Base-by-base conservation (phyloP, 2,888 invertebrate species). In the Himalopsyche anomala region DNA sequence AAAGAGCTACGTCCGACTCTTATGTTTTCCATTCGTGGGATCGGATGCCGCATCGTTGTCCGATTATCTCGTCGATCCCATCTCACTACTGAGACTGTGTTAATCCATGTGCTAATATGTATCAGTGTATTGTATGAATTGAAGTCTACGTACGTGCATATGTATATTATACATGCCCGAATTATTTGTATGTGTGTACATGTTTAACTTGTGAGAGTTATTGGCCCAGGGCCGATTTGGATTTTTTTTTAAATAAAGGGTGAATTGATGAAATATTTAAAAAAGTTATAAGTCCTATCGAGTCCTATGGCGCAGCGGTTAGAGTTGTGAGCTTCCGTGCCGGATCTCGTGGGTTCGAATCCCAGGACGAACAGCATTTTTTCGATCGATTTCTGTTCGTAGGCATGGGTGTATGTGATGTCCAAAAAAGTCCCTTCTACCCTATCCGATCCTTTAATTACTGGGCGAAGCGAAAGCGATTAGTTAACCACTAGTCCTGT, bases 31-130 rank as follows among this genome's bases (percentile, higher is more conserved):
- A 51, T 79, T 82, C 85, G 85, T 85, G 85, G 85, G 85, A 85
- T 85, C 79, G 79, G 79, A 85, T 85, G 79, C 82, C 85, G 51
- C 56, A 82, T 19, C 54, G 19, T 36, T 54, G 74, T 28, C 40
- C 80, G 82, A 85, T 85, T 85, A 85, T 85, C 85, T 82, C 45
- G 74, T 38, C 40, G 38, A 85, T 82, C 82, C 45, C 82, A 85
- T 85, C 85, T 85, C 82, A n/a, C 54, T 80, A 51, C 42, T 69
- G 55, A 28, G 62, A 28, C 45, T 36, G 81, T 84, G 81, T 74
- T 74, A 74, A 74, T 74, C 74, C 74, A 36, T 81, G 28, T 62
- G 69, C 51, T 45, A 38, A 38, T 83, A 62, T 40, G 51, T 83
- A 36, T 28, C 83, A 82, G 40, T 74, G 82, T 51, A 54, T 80